Conservation (phyloP, 2,888 invertebrate genomes). For the Frankliniella intonsa region DNA sequence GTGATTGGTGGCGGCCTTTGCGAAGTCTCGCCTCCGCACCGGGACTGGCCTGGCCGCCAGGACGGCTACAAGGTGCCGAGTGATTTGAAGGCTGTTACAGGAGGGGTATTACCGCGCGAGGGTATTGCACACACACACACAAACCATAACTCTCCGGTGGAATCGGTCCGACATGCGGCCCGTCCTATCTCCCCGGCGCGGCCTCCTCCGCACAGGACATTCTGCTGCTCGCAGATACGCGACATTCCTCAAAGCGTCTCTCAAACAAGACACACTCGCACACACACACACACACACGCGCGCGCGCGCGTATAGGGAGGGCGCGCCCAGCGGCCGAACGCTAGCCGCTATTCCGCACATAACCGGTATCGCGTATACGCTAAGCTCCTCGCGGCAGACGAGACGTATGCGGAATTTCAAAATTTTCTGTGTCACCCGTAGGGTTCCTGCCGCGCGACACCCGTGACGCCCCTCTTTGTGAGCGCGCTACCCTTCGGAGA, state of each 20-base stretch:
- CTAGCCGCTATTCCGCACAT: too few species aligned
- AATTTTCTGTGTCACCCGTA: too few species aligned
- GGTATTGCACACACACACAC: background rate
- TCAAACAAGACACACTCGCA: background rate
- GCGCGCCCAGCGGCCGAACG: too few species aligned
- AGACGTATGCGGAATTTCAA: too few species aligned
- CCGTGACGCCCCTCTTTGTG: too few species aligned
- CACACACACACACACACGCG: background rate
- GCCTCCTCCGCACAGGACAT: background rate
- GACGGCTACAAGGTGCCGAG: background rate
- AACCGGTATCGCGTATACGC: too few species aligned
- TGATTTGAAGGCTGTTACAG: background rate
- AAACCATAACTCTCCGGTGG: background rate
- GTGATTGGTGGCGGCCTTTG: background rate
- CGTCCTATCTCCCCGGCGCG: background rate
- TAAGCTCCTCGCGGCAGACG: too few species aligned
- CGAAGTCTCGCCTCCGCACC: background rate
- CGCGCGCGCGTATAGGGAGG: background rate
- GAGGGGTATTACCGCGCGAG: background rate
- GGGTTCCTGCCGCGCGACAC: too few species aligned
- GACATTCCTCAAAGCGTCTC: background rate
- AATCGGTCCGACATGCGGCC: background rate
- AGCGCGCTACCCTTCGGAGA: too few species aligned
- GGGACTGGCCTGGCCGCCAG: background rate
- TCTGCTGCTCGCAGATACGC: constrained; percentile 4